These are phyloP conservation scores for Blastobasis lacticolella DNA, from an alignment of 2,888 invertebrate genomes.

Conservation along the genomic window DNA sequence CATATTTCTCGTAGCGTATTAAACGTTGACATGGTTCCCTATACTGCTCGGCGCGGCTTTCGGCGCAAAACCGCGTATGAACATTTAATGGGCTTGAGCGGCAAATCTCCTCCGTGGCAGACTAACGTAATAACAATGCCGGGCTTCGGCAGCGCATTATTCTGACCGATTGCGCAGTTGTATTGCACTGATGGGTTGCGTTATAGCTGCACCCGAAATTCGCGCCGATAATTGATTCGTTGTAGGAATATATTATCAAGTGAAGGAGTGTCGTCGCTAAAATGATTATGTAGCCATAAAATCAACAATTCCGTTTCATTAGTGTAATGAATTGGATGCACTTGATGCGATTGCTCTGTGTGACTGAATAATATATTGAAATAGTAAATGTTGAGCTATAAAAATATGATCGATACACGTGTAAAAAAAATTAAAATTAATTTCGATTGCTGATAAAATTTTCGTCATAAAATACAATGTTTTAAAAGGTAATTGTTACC, in stretches of 20 bases:
- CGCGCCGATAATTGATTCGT: conserved; percentile 7
- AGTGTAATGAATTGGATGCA: no score
- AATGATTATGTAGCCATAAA: neutral
- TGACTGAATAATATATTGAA: no score
- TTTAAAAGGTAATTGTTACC: no score
- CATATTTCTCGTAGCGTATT: no score
- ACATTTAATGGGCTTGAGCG: conserved; percentile 18
- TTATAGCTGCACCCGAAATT: conserved; percentile 9
- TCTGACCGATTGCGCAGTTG: conserved; percentile 51
- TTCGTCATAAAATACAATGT: no score
- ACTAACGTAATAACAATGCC: conserved; percentile 38
- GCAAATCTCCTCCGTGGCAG: conserved; percentile 26
- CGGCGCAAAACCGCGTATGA: conserved; percentile 7
- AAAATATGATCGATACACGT: no score
- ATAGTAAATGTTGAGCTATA: no score
- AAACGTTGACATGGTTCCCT: no score
- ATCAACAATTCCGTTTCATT: no score
- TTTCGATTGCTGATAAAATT: no score
- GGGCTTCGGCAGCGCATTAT: conserved; percentile 42
- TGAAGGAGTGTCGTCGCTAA: neutral
- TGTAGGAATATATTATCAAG: neutral
- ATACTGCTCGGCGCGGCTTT: neutral
- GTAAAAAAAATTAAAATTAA: no score
- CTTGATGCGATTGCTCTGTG: no score
- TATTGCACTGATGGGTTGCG: conserved; percentile 28